Conservation (phyloP, 2,113 vertebrate species). For the Campylorhamphus procurvoides region DNA sequence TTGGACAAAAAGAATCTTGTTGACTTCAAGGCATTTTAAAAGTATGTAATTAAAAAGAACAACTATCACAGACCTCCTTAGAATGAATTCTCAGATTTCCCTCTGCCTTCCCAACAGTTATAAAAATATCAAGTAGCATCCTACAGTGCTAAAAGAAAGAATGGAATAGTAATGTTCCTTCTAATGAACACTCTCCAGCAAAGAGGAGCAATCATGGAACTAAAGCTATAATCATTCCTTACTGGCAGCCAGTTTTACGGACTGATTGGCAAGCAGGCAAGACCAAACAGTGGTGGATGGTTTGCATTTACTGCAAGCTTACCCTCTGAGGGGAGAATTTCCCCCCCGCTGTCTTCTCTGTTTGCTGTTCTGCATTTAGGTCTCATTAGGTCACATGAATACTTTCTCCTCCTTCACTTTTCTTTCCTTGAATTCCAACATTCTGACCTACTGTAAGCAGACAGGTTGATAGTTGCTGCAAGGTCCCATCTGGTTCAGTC, state of each 20-base stretch:
- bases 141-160: conserved; percentile 42
- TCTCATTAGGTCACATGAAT: conserved; percentile 1
- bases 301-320: conserved; percentile 34
- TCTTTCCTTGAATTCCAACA: not conserved
- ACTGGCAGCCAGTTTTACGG: conserved; percentile 19
- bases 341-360: not conserved
- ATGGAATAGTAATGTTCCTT: conserved; percentile 45
- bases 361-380: conserved; percentile 18
- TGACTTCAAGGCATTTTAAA: conserved; percentile 55
- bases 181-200: conserved; percentile 45
- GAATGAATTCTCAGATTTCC: conserved; percentile 16
- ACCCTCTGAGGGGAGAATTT: conserved; percentile 23
- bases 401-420: conserved; percentile 48
- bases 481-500: conserved; percentile 12
- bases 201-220: conserved; percentile 32
- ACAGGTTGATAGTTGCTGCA: not conserved
- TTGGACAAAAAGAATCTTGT: conserved; percentile 42
- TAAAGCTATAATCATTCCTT: conserved; percentile 71
- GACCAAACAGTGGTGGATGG: conserved; percentile 33
- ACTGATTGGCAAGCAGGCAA: conserved; percentile 39
- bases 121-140: conserved; percentile 13
- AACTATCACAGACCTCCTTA: conserved; percentile 22
- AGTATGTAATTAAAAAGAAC: conserved; percentile 62
- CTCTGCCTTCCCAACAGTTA: not conserved
- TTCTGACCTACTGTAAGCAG: conserved; percentile 7